These are phyloP conservation scores for Idris sp. DNA, from an alignment of 1,140 invertebrate genomes.

Conservation along the genomic window DNA sequence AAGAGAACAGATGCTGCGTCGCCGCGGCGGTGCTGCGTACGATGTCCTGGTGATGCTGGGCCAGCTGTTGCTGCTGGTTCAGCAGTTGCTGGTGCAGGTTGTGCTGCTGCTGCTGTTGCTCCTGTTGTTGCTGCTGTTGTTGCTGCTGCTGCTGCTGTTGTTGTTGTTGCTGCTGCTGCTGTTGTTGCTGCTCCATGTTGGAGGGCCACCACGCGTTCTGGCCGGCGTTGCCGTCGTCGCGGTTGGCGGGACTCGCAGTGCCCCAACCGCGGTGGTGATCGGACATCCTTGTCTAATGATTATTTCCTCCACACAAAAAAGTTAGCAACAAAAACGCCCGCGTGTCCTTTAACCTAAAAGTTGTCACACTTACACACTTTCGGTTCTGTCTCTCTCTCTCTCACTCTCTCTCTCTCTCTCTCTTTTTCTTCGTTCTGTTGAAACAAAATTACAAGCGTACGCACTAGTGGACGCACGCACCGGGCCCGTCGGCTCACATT, in stretches of 20 bases:
- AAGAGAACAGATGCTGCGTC: constrained; percentile 87
- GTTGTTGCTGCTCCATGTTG: constrained; percentile 69
- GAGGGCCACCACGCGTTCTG: constrained; percentile 75
- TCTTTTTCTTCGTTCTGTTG: no score
- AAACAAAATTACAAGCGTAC: no score
- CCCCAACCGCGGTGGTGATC: constrained; percentile 77
- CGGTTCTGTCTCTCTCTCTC: no score
- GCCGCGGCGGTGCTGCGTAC: constrained; percentile 81
- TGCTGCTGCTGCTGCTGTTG: constrained; percentile 73
- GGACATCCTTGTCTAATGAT: no score
- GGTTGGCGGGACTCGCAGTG: constrained; percentile 76
- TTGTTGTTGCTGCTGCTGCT: constrained; percentile 74
- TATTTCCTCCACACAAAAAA: no score
- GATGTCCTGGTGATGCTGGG: constrained; percentile 76
- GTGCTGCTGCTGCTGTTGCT: constrained; percentile 77
- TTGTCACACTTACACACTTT: no score
- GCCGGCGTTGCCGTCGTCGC: constrained; percentile 74
- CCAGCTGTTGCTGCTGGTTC: constrained; percentile 70
- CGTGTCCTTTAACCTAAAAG: no score
- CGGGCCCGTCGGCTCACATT: constrained; percentile 35
- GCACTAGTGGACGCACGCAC: constrained; percentile 37
- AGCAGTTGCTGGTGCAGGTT: constrained; percentile 67
- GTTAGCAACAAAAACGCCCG: no score
- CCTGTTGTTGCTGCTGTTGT: constrained; percentile 76
- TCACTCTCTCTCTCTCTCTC: no score